phyloP scores from a whole-genome alignment of 2,113 vertebrate species.

The Entomyzon cyanotis region DNA sequence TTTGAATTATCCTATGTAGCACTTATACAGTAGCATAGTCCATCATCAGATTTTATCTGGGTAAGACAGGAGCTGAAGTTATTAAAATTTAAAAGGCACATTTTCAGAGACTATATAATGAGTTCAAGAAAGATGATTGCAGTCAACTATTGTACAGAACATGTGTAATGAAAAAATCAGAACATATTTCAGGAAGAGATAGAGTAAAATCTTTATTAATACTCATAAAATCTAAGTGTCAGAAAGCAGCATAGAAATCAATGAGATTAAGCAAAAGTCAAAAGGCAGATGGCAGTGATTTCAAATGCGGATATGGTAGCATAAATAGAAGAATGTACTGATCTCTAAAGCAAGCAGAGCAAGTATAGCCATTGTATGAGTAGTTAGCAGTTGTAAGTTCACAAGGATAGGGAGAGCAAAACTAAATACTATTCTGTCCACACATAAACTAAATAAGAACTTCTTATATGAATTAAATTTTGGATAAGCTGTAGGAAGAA shows the following conservation, averaged over 20 bases:
- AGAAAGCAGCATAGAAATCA: constrained; percentile 16
- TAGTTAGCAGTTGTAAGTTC: background rate
- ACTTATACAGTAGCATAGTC: background rate
- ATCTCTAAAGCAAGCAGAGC: background rate
- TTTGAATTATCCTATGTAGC: background rate
- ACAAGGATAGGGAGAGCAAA: background rate
- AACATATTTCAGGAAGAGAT: constrained; percentile 29
- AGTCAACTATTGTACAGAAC: constrained; percentile 12
- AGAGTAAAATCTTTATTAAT: constrained; percentile 57
- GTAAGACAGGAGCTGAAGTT: constrained; percentile 35
- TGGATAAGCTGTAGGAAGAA: background rate
- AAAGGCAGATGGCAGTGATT: background rate
- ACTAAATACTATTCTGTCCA: background rate
- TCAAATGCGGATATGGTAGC: background rate
- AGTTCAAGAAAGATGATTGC: constrained; percentile 46
- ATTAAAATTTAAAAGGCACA: constrained; percentile 58
- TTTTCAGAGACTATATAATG: constrained; percentile 51
- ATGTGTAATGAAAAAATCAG: constrained; percentile 17
- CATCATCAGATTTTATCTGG: constrained; percentile 19
- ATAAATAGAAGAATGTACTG: background rate
- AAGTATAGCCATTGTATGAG: background rate
- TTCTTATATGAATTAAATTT: background rate
- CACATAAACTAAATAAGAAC: background rate
- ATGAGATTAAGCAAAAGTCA: constrained; percentile 53
- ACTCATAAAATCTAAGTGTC: constrained; percentile 41